Evolutionary conservation across 2,888 invertebrate genomes (phyloP).

Genomic region (Chrysolina oricalcia): DNA sequence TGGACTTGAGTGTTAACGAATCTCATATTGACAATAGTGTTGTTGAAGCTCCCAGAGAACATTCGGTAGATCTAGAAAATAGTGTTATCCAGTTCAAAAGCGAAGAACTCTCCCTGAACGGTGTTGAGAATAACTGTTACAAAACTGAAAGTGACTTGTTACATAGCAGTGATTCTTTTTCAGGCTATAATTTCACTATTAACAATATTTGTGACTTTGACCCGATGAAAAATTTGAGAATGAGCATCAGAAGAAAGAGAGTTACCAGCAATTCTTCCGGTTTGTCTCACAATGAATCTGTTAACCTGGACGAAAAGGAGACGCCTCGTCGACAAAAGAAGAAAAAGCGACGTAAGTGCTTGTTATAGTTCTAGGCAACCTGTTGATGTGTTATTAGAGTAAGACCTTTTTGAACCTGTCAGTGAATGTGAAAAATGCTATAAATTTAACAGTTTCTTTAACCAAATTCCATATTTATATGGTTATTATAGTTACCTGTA

Average conservation of each 20-base stretch:
- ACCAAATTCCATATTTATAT: too few relatives aligned
- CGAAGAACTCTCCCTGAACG: conserved; percentile 50
- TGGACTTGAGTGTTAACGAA: conserved; percentile 59
- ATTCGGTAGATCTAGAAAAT: conserved; percentile 43
- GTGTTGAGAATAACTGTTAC: conserved; percentile 52
- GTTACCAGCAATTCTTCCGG: conserved; percentile 69
- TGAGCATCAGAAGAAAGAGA: conserved; percentile 70
- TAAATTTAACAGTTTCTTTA: not conserved
- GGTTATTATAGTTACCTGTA: not conserved
- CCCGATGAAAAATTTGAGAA: conserved; percentile 69
- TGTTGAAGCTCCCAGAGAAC: conserved; percentile 46
- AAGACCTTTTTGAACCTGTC: not conserved
- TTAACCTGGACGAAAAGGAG: conserved; percentile 64
- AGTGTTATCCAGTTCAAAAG: conserved; percentile 52
- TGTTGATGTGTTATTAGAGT: not conserved
- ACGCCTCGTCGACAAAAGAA: conserved; percentile 63
- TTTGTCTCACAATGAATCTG: conserved; percentile 67
- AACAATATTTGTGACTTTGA: conserved; percentile 64
- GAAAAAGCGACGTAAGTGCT: conserved; percentile 66
- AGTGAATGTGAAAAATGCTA: not conserved
- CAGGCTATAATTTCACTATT: conserved; percentile 61
- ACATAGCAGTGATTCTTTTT: conserved; percentile 51
- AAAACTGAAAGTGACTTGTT: conserved; percentile 60
- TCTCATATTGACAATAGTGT: conserved; percentile 58
- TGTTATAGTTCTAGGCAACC: not conserved